Percentiles rank a stretch among this genome's conserved stretches.
Evolutionary conservation across 2,888 invertebrate species (phyloP).

Genomic region (Leptopterna dolabrata): DNA sequence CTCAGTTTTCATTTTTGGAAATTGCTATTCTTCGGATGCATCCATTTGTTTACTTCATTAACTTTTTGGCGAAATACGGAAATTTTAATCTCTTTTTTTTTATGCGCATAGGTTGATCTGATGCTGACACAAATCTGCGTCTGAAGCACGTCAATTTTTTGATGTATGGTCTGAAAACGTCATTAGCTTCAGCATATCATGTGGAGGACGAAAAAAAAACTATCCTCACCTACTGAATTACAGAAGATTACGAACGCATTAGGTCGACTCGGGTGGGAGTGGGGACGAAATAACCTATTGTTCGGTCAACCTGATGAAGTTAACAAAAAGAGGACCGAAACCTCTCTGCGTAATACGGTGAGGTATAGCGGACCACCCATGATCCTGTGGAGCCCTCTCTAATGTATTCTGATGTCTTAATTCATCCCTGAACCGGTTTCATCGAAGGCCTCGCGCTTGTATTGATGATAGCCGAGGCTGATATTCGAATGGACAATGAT

Average conservation of each 20-base stretch:
- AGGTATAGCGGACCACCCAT: slow-evolving; percentile 10
- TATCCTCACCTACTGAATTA: background rate
- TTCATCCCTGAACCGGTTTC: slow-evolving; percentile 51
- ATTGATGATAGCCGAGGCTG: background rate
- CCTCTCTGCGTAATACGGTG: slow-evolving; percentile 37
- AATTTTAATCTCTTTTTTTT: no score
- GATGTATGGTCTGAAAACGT: background rate
- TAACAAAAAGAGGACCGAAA: background rate
- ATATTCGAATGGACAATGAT: no score
- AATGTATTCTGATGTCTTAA: slow-evolving; percentile 58
- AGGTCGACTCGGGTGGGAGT: background rate
- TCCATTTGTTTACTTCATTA: no score
- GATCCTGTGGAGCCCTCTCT: background rate
- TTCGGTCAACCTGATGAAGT: background rate
- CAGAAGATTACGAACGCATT: background rate
- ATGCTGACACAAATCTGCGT: no score
- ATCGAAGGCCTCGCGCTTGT: background rate
- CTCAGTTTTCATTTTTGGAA: no score
- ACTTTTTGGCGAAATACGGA: no score
- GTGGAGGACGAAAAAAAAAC: background rate
- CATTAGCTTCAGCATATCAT: background rate
- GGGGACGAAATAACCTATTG: background rate
- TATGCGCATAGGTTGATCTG: no score
- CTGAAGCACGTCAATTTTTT: no score
- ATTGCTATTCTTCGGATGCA: no score